A percentile compares a stretch with the other conserved stretches of the same genome.
Evolutionary conservation across 2,113 vertebrate genomes (phyloP).

Genomic region (Scytalopus superciliaris): DNA sequence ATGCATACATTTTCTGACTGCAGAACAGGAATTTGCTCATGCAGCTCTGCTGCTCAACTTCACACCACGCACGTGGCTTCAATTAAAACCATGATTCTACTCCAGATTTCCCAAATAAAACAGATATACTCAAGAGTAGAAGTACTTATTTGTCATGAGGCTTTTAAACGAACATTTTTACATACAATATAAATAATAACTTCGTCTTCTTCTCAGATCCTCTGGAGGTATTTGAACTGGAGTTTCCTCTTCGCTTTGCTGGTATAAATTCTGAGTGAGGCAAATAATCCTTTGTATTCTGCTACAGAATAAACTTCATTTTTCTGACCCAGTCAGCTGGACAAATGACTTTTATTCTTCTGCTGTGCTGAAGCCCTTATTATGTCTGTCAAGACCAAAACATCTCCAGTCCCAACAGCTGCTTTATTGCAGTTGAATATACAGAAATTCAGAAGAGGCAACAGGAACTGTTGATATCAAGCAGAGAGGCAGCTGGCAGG

Average conservation of each 20-base stretch:
- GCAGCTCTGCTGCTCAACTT: background rate
- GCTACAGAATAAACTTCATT: background rate
- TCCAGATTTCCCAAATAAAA: background rate
- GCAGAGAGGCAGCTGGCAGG: conserved; percentile 2
- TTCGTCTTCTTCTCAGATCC: background rate
- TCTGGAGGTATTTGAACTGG: background rate
- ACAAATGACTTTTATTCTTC: background rate
- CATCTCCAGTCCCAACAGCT: background rate
- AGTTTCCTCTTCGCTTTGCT: background rate
- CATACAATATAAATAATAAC: background rate
- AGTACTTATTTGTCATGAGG: background rate
- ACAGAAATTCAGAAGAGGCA: background rate
- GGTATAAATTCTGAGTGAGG: background rate
- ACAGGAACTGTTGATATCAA: background rate
- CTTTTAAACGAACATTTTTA: background rate
- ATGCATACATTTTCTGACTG: background rate
- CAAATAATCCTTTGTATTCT: background rate
- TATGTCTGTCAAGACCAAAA: background rate
- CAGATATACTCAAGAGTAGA: background rate
- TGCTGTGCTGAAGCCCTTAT: background rate
- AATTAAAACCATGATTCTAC: background rate
- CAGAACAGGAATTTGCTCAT: background rate
- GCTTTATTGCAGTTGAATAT: background rate
- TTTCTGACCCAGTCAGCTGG: background rate
- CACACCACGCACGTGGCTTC: background rate